Percentiles rank a stretch among this genome's conserved stretches.
phyloP scores from a whole-genome alignment of 2,797 vertebrate species.

The Chaunax sp. region DNA sequence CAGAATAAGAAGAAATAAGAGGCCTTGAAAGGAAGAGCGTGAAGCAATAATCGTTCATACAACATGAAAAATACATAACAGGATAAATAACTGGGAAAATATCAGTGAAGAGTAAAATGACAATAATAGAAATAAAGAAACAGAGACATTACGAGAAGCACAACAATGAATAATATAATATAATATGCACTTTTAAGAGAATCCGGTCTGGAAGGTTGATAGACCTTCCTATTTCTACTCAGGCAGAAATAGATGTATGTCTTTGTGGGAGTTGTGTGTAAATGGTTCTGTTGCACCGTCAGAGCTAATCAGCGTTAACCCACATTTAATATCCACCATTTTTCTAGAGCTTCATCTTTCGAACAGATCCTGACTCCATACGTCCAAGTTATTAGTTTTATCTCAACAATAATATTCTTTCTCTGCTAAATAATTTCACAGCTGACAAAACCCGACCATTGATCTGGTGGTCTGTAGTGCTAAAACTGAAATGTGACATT shows the following conservation, averaged over 20 bases:
- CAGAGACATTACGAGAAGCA: no score
- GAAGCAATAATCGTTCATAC: no score
- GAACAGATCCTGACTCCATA: constrained; percentile 15
- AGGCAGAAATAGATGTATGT: constrained; percentile 49
- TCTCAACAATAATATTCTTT: background rate
- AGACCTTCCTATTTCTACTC: constrained; percentile 46
- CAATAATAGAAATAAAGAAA: constrained; percentile 22
- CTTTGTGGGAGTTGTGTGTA: constrained; percentile 57
- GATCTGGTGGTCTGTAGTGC: background rate
- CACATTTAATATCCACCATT: constrained; percentile 33
- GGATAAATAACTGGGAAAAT: constrained; percentile 3
- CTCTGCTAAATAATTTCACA: constrained; percentile 6
- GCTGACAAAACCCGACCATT: background rate
- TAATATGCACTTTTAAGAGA: background rate
- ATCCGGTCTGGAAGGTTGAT: constrained; percentile 24
- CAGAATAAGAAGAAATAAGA: background rate
- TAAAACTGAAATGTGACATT: background rate
- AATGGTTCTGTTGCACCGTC: constrained; percentile 37
- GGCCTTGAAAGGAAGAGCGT: background rate
- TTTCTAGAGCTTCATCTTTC: constrained; percentile 9
- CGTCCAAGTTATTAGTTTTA: constrained; percentile 1
- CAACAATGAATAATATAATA: background rate
- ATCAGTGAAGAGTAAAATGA: background rate
- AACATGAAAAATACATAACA: no score
- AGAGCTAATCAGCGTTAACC: constrained; percentile 29